A percentile compares a stretch with the other conserved stretches of the same genome.
These are phyloP conservation scores for Mungos mungo DNA, from an alignment of 2,113 vertebrate species.

Conservation along the genomic window DNA sequence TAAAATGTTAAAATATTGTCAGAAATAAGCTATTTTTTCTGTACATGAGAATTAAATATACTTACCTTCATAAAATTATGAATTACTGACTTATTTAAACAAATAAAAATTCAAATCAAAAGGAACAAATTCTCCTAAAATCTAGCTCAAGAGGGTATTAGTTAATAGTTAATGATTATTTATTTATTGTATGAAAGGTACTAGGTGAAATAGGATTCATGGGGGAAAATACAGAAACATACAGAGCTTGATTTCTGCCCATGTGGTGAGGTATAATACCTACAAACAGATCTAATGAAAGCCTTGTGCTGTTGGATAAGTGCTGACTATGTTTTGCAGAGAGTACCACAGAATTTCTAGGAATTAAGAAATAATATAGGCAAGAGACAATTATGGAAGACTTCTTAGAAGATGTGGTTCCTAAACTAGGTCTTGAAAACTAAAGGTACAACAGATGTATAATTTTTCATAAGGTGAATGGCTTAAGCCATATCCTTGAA, in stretches of 20 bases:
- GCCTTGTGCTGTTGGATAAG: neutral
- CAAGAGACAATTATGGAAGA: neutral
- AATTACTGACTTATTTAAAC: neutral
- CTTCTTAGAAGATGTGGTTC: neutral
- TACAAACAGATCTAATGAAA: neutral
- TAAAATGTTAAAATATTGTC: neutral
- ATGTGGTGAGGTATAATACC: neutral
- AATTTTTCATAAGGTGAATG: neutral
- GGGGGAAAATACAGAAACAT: neutral
- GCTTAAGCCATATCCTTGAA: neutral
- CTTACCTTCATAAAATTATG: neutral
- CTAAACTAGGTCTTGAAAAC: neutral
- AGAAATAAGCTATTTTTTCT: neutral
- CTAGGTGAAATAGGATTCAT: neutral
- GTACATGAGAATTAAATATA: neutral
- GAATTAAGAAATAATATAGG: neutral
- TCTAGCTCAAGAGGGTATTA: neutral
- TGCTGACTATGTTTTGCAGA: neutral
- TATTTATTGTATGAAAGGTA: neutral
- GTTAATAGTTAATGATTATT: neutral
- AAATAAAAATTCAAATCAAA: slow-evolving; percentile 20
- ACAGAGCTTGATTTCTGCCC: neutral
- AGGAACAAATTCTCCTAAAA: neutral
- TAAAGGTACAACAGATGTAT: neutral
- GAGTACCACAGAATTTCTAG: neutral